Conservation (phyloP, 2,113 vertebrate genomes). For the Brevimyrus niger region DNA sequence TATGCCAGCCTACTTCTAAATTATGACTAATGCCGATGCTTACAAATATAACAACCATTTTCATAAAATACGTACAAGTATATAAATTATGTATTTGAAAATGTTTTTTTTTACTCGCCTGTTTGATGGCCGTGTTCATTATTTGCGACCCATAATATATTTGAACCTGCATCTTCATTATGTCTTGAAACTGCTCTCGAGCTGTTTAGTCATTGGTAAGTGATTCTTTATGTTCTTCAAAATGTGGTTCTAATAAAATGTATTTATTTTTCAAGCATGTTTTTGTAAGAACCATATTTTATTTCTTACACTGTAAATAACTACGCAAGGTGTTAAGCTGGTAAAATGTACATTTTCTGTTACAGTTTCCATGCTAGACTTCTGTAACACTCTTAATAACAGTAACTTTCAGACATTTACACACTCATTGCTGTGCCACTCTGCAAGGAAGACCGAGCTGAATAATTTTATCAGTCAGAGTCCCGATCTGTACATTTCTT, state of each 20-base stretch:
- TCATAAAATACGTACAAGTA: background rate
- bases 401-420: background rate
- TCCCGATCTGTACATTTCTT: background rate
- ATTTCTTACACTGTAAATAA: background rate
- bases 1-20: background rate
- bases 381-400: background rate
- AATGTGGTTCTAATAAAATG: background rate
- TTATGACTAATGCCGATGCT: background rate
- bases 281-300: background rate
- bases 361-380: background rate
- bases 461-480: background rate
- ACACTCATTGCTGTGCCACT: background rate
- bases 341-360: background rate
- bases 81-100: background rate
- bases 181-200: background rate
- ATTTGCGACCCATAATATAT: slow-evolving; percentile 3
- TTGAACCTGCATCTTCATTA: background rate
- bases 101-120: background rate
- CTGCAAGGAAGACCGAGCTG: background rate
- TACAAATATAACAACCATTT: background rate
- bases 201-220: background rate
- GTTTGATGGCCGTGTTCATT: background rate
- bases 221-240: background rate
- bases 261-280: background rate
- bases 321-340: background rate